Conservation (phyloP, 2,113 vertebrate genomes). For the Gnathonemus echidnorhynchus region DNA sequence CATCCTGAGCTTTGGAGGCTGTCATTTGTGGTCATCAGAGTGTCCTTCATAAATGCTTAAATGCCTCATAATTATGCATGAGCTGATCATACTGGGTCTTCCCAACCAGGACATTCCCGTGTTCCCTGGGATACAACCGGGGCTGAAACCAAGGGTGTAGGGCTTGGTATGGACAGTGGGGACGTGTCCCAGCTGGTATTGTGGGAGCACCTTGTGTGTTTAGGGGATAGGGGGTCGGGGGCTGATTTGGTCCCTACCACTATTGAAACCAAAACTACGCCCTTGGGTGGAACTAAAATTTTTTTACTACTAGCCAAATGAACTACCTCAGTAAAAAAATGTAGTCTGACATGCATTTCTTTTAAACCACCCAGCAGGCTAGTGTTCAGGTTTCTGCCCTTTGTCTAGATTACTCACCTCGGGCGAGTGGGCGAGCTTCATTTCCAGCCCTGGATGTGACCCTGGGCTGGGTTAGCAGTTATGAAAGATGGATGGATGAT, state of each 20-base stretch:
- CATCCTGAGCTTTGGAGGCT: neutral
- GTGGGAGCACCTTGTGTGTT: neutral
- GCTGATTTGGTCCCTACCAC: neutral
- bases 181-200: neutral
- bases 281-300: neutral
- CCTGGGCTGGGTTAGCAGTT: neutral
- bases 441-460: neutral
- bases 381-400: neutral
- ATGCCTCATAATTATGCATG: neutral
- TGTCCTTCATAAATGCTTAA: neutral
- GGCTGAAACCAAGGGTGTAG: neutral
- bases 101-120: neutral
- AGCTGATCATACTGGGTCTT: neutral
- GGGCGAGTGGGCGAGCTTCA: neutral
- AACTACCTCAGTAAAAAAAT: neutral
- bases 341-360: neutral
- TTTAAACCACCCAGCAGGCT: neutral
- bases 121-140: neutral
- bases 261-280: neutral
- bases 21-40: neutral
- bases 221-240: neutral
- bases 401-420: neutral
- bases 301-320: neutral
- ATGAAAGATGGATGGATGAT: neutral
- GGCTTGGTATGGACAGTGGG: neutral